A percentile compares a stretch with the other conserved stretches of the same genome.
phyloP scores from a whole-genome alignment of 2,888 invertebrate species.

The Torymus aiolomorphi region DNA sequence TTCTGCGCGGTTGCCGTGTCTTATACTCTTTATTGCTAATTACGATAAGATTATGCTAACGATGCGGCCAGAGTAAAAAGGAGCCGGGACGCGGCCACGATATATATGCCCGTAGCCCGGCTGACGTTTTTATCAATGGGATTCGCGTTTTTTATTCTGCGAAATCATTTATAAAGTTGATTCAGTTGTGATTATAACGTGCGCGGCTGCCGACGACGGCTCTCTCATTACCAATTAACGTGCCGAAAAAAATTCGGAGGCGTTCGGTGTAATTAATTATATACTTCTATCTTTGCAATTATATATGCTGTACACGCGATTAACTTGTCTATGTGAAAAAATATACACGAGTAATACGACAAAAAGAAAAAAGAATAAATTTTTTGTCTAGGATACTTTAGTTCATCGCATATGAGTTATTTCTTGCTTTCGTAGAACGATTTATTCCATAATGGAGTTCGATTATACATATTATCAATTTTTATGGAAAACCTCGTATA shows the following conservation, averaged over 20 bases:
- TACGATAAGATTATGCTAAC: constrained; percentile 53
- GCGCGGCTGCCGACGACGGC: too few species aligned
- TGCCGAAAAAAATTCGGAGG: constrained; percentile 7
- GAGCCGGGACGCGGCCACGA: constrained; percentile 52
- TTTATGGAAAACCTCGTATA: too few species aligned
- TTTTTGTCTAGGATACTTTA: too few species aligned
- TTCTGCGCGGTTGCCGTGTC: not conserved
- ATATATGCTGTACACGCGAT: too few species aligned
- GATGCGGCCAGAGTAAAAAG: constrained; percentile 22
- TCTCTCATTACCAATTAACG: not conserved
- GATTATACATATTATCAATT: too few species aligned
- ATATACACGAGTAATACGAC: too few species aligned
- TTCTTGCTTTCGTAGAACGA: too few species aligned
- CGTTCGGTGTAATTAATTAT: constrained; percentile 10
- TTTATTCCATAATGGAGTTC: too few species aligned
- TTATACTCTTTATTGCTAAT: constrained; percentile 43
- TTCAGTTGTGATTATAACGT: constrained; percentile 13
- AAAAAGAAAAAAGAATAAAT: too few species aligned
- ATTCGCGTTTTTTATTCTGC: constrained; percentile 6
- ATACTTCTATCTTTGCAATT: constrained; percentile 1
- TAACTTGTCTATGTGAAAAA: too few species aligned
- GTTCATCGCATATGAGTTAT: too few species aligned
- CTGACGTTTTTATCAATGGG: constrained; percentile 49
- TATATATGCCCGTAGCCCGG: constrained; percentile 45
- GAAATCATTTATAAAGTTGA: constrained; percentile 26